A percentile compares a stretch with the other conserved stretches of the same genome.
These are phyloP conservation scores for Eleginops maclovinus DNA, from an alignment of 2,113 vertebrate genomes.

Conservation along the genomic window DNA sequence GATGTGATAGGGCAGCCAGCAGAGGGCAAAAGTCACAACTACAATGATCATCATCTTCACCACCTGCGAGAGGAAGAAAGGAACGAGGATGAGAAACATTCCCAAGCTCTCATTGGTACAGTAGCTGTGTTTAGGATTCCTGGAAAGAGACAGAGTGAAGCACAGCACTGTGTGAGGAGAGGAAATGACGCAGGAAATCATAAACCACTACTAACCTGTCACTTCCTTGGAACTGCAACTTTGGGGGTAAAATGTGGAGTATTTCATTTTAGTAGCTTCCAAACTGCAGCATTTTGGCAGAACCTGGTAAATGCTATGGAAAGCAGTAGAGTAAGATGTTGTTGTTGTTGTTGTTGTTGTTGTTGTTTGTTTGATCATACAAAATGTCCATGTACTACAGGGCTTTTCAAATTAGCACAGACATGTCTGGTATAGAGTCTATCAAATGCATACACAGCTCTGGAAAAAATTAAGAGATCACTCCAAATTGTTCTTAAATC, in stretches of 20 bases:
- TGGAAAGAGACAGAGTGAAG: background rate
- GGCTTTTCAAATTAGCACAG: no score
- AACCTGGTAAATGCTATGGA: background rate
- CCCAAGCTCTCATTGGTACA: background rate
- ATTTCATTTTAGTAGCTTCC: background rate
- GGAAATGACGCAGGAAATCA: background rate
- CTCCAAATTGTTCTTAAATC: no score
- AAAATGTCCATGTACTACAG: background rate
- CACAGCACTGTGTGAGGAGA: background rate
- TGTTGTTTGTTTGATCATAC: no score
- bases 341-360: no score
- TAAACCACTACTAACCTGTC: background rate
- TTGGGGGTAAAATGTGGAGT: background rate
- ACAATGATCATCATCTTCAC: slow-evolving; percentile 99
- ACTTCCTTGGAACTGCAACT: background rate
- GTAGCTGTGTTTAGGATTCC: background rate
- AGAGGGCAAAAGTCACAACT: slow-evolving; percentile 94
- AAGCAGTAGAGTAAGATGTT: background rate
- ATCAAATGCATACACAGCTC: no score
- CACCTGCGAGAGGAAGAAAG: slow-evolving; percentile 83
- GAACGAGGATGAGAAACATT: background rate
- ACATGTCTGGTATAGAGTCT: no score
- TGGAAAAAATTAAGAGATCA: no score
- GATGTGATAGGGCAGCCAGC: slow-evolving; percentile 96
- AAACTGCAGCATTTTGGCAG: background rate